These are phyloP conservation scores for Caprella mutica DNA, from an alignment of 2,888 invertebrate species.

Conservation along the genomic window DNA sequence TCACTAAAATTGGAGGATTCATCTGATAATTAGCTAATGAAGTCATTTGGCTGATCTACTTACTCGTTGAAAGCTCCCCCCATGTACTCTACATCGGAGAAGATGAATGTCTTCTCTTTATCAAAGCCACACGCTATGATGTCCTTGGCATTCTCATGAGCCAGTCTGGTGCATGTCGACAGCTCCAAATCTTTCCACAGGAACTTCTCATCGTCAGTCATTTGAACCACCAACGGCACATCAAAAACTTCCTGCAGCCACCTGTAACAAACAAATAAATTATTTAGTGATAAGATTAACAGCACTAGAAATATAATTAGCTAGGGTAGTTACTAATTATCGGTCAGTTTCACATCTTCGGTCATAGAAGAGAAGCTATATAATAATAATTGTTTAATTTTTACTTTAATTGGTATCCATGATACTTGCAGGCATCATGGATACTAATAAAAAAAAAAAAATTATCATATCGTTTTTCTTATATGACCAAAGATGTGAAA, in stretches of 20 bases:
- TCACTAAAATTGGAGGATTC: too few species aligned
- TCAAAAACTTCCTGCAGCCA: constrained; percentile 95
- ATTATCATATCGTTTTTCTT: too few species aligned
- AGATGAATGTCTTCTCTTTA: constrained; percentile 88
- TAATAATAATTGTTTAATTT: too few species aligned
- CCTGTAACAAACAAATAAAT: constrained; percentile 44
- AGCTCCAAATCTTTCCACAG: constrained; percentile 89
- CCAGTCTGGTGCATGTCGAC: constrained; percentile 71
- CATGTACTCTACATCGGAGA: constrained; percentile 85
- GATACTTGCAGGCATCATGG: too few species aligned
- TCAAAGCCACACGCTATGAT: constrained; percentile 96
- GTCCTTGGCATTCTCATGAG: constrained; percentile 87
- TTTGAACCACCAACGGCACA: constrained; percentile 87
- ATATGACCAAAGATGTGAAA: too few species aligned
- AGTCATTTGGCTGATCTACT: too few species aligned
- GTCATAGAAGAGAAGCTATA: too few species aligned
- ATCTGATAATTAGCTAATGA: too few species aligned
- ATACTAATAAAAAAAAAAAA: too few species aligned
- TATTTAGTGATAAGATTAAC: background rate
- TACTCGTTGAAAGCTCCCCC: too few species aligned
- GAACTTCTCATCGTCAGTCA: constrained; percentile 97
- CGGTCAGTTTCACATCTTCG: too few species aligned
- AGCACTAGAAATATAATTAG: background rate
- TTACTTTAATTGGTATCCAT: too few species aligned
- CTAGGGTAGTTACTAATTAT: background rate